Evolutionary conservation across 2,888 invertebrate species (phyloP).

Genomic region (Diarsia dahlii): DNA sequence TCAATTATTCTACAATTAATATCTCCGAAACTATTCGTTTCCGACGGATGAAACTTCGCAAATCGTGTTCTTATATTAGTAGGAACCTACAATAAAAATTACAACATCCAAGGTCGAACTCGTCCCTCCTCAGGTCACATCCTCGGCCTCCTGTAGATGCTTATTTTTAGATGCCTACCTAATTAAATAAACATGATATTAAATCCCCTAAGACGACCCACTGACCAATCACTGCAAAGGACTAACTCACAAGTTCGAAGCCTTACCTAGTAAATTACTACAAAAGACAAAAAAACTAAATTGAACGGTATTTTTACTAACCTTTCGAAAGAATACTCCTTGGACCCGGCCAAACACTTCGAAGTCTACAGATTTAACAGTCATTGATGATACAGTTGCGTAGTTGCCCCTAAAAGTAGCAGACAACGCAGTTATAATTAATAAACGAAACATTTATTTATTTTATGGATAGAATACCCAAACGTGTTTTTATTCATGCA

Average conservation of each 20-base stretch:
- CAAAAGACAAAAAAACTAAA: background rate
- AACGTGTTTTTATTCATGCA: conserved; percentile 1
- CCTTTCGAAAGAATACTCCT: conserved; percentile 92
- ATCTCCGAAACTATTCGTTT: too few species aligned
- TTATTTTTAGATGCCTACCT: background rate
- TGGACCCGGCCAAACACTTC: conserved; percentile 92
- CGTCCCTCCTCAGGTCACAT: too few species aligned
- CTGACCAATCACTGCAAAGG: background rate
- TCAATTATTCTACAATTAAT: too few species aligned
- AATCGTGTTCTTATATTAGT: too few species aligned
- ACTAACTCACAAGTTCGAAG: background rate
- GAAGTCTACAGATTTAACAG: conserved; percentile 87
- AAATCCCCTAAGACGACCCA: too few species aligned
- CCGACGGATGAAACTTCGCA: too few species aligned
- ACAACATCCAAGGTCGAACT: too few species aligned
- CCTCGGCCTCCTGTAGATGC: background rate
- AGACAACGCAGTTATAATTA: conserved; percentile 73
- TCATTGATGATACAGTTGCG: conserved; percentile 66
- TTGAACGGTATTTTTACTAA: conserved; percentile 67
- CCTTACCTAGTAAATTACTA: background rate
- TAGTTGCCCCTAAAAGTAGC: conserved; percentile 68
- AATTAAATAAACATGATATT: background rate
- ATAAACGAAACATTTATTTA: conserved; percentile 75
- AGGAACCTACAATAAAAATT: too few species aligned
- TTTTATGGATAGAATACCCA: background rate